These are phyloP conservation scores for Tachina grossa DNA, from an alignment of 2,888 invertebrate genomes.

Conservation along the genomic window DNA sequence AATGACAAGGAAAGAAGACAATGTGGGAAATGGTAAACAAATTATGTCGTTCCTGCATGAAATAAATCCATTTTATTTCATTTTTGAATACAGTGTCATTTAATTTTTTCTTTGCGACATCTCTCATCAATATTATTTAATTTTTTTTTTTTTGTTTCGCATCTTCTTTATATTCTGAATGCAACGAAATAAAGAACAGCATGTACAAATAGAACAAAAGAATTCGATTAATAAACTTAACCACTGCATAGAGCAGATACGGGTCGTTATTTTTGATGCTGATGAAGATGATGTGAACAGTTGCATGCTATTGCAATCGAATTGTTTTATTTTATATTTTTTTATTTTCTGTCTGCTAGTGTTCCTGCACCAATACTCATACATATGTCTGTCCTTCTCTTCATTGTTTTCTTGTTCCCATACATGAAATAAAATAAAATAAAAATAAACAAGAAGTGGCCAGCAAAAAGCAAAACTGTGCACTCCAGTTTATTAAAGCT, in stretches of 20 bases:
- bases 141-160: conserved; percentile 39
- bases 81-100: conserved; percentile 24
- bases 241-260: conserved; percentile 58
- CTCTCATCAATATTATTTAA: conserved; percentile 63
- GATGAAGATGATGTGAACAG: conserved; percentile 27
- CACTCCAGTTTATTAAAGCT: conserved; percentile 38
- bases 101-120: conserved; percentile 53
- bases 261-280: conserved; percentile 51
- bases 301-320: conserved; percentile 26
- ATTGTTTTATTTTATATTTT: neutral
- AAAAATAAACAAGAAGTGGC: neutral
- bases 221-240: conserved; percentile 65
- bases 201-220: conserved; percentile 36
- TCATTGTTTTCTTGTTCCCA: conserved; percentile 8
- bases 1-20: neutral
- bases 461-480: conserved; percentile 1
- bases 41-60: conserved; percentile 42
- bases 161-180: conserved; percentile 28
- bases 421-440: neutral
- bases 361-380: neutral
- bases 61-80: conserved; percentile 10
- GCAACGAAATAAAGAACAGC: conserved; percentile 14
- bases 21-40: conserved; percentile 22
- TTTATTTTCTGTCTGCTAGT: conserved; percentile 18
- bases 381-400: neutral